Evolutionary conservation across 2,797 vertebrate genomes (phyloP).

Genomic region (Sebastes goodei): DNA sequence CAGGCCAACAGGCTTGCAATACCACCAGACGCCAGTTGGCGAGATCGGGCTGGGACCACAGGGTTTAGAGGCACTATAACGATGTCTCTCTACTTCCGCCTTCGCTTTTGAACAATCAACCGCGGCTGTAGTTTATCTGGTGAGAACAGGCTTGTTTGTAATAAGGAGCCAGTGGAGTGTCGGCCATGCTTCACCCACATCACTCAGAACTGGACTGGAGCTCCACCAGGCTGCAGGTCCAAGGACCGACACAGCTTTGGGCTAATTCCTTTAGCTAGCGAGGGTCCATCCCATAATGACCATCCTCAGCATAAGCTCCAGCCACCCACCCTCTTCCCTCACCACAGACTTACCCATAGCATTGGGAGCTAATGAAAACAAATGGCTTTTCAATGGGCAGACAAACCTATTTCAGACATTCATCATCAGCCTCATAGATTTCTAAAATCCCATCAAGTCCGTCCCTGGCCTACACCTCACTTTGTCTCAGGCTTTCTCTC

Average conservation of each 20-base stretch:
- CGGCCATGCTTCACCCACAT: slow-evolving; percentile 11
- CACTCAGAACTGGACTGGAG: slow-evolving; percentile 10
- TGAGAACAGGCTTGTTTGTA: neutral
- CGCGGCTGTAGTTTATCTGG: neutral
- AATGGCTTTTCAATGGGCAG: slow-evolving; percentile 86
- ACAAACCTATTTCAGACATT: slow-evolving; percentile 88
- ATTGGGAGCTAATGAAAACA: slow-evolving; percentile 85
- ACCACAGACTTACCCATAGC: slow-evolving; percentile 72
- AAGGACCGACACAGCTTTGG: slow-evolving; percentile 33
- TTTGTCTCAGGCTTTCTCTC: slow-evolving; percentile 58
- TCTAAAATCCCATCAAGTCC: slow-evolving; percentile 84
- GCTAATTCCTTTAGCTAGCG: slow-evolving; percentile 77
- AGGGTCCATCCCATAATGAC: slow-evolving; percentile 66
- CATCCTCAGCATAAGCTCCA: slow-evolving; percentile 53
- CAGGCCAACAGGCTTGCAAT: too few relatives aligned
- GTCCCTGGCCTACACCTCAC: slow-evolving; percentile 77
- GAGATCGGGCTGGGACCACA: neutral
- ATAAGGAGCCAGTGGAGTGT: neutral
- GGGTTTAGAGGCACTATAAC: neutral
- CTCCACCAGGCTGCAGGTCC: slow-evolving; percentile 28
- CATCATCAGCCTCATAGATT: slow-evolving; percentile 86
- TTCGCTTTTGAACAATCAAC: neutral
- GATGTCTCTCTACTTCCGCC: neutral
- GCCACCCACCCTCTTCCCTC: slow-evolving; percentile 62
- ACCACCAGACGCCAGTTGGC: too few relatives aligned